Percentiles rank a stretch among this genome's conserved stretches.
Conservation (phyloP, 2,888 invertebrate genomes). For the Heteromyza rotundicornis region DNA sequence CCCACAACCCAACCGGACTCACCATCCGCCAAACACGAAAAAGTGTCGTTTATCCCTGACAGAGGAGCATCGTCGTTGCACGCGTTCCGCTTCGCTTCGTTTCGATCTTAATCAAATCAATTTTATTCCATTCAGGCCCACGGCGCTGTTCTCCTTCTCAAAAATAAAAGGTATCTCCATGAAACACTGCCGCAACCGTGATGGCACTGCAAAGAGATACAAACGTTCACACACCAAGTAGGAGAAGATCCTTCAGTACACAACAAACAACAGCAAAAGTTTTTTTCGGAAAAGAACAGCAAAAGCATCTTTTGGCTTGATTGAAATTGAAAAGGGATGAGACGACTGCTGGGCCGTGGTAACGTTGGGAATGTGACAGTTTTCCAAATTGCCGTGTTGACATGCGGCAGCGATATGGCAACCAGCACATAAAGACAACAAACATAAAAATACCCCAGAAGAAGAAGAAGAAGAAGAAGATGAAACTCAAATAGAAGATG, state of each 20-base stretch:
- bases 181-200: neutral
- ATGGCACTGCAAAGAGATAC: too few species aligned
- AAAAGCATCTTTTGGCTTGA: slow-evolving; percentile 53
- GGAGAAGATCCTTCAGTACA: too few species aligned
- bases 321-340: slow-evolving; percentile 38
- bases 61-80: neutral
- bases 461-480: neutral
- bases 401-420: neutral
- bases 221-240: too few species aligned
- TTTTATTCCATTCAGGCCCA: slow-evolving; percentile 41
- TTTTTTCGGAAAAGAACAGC: slow-evolving; percentile 24
- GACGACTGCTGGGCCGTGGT: neutral
- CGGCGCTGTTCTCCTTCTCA: slow-evolving; percentile 19
- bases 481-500: too few species aligned
- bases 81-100: slow-evolving; percentile 27
- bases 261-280: slow-evolving; percentile 5
- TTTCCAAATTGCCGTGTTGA: slow-evolving; percentile 8
- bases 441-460: too few species aligned
- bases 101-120: slow-evolving; percentile 49
- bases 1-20: too few species aligned
- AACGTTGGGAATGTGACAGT: slow-evolving; percentile 14
- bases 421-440: too few species aligned
- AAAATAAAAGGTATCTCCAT: neutral
- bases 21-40: too few species aligned
- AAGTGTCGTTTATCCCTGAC: too few species aligned